phyloP scores from a whole-genome alignment of 2,113 vertebrate genomes.

The Mormyrus iriodes region DNA sequence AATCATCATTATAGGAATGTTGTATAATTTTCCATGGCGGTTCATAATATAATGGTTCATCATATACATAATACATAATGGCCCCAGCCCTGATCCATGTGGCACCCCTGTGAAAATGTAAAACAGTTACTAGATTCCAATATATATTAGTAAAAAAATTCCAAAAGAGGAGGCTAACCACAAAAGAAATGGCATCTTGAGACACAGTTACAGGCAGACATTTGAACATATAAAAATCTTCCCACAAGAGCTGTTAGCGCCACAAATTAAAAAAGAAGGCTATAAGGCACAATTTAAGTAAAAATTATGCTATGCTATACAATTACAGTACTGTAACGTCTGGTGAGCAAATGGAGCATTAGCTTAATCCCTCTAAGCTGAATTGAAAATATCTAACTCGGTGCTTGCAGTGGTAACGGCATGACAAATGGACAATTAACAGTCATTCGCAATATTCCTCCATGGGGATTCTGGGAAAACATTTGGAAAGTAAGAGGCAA shows the following conservation, averaged over 20 bases:
- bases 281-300: neutral
- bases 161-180: neutral
- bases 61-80: neutral
- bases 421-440: neutral
- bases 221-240: neutral
- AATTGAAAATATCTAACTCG: neutral
- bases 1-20: neutral
- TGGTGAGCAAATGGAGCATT: slow-evolving; percentile 5
- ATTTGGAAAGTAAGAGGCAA: neutral
- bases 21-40: neutral
- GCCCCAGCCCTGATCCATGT: neutral
- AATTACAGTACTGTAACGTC: neutral
- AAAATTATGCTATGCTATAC: neutral
- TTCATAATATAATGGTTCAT: too few species aligned
- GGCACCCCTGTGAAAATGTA: neutral
- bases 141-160: neutral
- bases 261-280: neutral
- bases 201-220: neutral
- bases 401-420: neutral
- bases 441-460: neutral
- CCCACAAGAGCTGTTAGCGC: neutral
- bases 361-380: neutral
- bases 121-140: neutral
- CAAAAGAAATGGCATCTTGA: neutral
- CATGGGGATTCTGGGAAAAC: neutral